Evolutionary conservation across 2,888 invertebrate species (phyloP).

Genomic region (Leptopilina syphax): DNA sequence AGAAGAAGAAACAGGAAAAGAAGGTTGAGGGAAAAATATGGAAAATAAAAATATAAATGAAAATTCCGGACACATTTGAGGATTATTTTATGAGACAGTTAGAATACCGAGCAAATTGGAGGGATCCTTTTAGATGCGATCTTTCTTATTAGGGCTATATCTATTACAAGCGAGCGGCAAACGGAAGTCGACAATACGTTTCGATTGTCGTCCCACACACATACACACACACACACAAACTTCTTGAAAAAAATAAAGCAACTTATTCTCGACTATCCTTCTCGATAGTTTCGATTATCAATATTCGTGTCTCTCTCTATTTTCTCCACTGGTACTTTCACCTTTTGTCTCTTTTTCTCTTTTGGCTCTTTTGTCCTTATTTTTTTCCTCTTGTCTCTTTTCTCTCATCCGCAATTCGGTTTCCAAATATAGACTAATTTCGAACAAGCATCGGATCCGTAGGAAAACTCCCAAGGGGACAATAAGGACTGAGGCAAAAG

Average conservation of each 20-base stretch:
- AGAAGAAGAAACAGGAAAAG: too few relatives aligned
- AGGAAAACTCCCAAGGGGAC: conserved; percentile 68
- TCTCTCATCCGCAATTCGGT: conserved; percentile 42
- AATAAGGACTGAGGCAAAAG: conserved; percentile 64
- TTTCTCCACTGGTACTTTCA: neutral
- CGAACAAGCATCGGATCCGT: conserved; percentile 64
- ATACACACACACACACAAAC: too few relatives aligned
- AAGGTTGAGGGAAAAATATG: too few relatives aligned
- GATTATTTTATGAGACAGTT: conserved; percentile 22
- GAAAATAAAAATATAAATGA: neutral
- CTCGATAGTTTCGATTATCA: conserved; percentile 3
- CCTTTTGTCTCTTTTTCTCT: neutral
- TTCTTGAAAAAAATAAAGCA: conserved; percentile 12
- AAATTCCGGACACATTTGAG: conserved; percentile 1
- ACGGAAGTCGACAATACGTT: conserved; percentile 28
- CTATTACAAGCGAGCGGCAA: conserved; percentile 15
- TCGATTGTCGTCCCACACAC: conserved; percentile 19
- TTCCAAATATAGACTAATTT: conserved; percentile 73
- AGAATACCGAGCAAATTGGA: conserved; percentile 2
- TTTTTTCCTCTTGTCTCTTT: neutral
- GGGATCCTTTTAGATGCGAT: conserved; percentile 15
- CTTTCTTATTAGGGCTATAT: conserved; percentile 29
- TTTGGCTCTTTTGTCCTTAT: neutral
- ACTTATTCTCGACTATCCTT: conserved; percentile 26
- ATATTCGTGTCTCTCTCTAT: neutral